A percentile compares a stretch with the other conserved stretches of the same genome.
Evolutionary conservation across 2,888 invertebrate species (phyloP).

Genomic region (Drosophila gaucha): DNA sequence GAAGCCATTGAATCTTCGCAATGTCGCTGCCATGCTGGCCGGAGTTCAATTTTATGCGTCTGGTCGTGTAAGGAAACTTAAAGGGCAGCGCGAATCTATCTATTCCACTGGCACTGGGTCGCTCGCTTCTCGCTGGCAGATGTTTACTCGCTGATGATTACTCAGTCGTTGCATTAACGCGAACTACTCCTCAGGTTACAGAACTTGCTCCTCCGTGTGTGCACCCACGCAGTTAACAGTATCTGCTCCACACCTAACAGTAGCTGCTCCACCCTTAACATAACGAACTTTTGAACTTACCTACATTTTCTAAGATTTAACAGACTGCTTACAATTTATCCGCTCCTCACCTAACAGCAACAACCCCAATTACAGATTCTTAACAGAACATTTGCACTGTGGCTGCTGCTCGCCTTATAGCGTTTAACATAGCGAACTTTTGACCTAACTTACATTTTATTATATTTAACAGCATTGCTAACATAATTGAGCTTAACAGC

Average conservation of each 20-base stretch:
- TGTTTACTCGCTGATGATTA: constrained; percentile 55
- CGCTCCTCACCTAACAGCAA: too few relatives aligned
- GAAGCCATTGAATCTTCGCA: constrained; percentile 94
- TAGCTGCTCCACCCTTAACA: background rate
- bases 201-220: constrained; percentile 16
- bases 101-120: constrained; percentile 66
- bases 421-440: background rate
- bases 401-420: background rate
- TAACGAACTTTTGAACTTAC: background rate
- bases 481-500: background rate
- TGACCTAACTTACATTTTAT: too few relatives aligned
- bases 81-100: constrained; percentile 75
- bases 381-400: constrained; percentile 3
- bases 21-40: constrained; percentile 94
- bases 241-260: background rate
- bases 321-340: too few relatives aligned
- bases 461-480: background rate
- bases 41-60: constrained; percentile 81
- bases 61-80: constrained; percentile 75
- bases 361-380: too few relatives aligned
- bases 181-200: constrained; percentile 28
- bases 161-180: constrained; percentile 15
- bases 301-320: too few relatives aligned
- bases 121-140: constrained; percentile 60
- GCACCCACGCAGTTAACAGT: constrained; percentile 22